These are phyloP conservation scores for Rhadinocentrus ornatus DNA, from an alignment of 2,797 vertebrate genomes.

Conservation along the genomic window DNA sequence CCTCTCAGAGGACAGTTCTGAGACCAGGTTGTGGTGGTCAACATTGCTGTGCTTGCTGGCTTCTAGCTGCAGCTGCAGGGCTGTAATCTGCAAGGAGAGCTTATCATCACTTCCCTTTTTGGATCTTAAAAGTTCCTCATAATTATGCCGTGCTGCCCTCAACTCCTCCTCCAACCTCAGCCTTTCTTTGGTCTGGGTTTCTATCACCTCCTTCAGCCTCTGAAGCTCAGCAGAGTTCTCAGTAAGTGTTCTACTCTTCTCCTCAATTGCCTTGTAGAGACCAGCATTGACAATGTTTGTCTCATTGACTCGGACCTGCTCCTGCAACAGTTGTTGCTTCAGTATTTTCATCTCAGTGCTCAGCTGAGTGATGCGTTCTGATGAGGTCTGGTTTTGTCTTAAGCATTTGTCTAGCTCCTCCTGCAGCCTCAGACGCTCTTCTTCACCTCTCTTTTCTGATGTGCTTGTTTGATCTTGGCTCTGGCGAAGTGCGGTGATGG, in stretches of 20 bases:
- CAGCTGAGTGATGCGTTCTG: constrained; percentile 79
- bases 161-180: constrained; percentile 90
- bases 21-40: constrained; percentile 91
- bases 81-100: constrained; percentile 85
- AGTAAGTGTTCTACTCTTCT: constrained; percentile 87
- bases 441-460: constrained; percentile 84
- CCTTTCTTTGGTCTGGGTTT: constrained; percentile 90
- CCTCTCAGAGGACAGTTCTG: constrained; percentile 94
- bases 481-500: constrained; percentile 86
- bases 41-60: constrained; percentile 86
- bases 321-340: constrained; percentile 87
- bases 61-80: constrained; percentile 90
- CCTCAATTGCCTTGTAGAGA: constrained; percentile 88
- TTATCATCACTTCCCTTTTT: constrained; percentile 83
- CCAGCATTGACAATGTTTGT: constrained; percentile 86
- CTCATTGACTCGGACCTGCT: constrained; percentile 87
- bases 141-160: constrained; percentile 81
- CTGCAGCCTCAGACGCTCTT: constrained; percentile 85
- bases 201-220: constrained; percentile 86
- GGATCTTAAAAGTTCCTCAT: constrained; percentile 85
- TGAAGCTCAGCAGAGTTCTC: constrained; percentile 85
- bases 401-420: constrained; percentile 87
- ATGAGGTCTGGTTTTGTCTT: constrained; percentile 85
- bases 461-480: constrained; percentile 87
- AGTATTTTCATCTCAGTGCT: constrained; percentile 85